These are phyloP conservation scores for Colletes latitarsis DNA, from an alignment of 1,140 invertebrate species.

Conservation along the genomic window DNA sequence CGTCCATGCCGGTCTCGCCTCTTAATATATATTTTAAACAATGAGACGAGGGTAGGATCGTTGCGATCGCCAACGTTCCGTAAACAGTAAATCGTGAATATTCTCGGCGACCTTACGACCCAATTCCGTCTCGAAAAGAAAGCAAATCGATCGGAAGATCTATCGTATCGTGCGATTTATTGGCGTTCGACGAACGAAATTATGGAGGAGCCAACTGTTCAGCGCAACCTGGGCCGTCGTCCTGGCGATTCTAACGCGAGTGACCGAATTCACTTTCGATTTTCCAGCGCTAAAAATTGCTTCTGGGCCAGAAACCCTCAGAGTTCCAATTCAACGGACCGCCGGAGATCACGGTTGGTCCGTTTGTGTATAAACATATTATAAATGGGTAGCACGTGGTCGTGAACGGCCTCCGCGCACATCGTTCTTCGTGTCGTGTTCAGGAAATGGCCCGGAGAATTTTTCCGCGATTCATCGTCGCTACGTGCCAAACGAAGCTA, in stretches of 20 bases:
- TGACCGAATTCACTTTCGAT: too few relatives aligned
- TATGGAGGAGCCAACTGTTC: too few relatives aligned
- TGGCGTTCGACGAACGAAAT: background rate
- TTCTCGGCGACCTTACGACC: background rate
- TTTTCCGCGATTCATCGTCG: constrained; percentile 26
- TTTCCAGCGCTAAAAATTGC: too few relatives aligned
- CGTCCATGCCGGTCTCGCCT: background rate
- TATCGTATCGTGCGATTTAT: background rate
- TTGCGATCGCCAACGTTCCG: background rate
- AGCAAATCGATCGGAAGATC: too few relatives aligned
- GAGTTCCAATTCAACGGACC: background rate
- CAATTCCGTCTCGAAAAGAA: too few relatives aligned
- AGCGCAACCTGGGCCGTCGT: too few relatives aligned
- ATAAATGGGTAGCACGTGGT: constrained; percentile 18
- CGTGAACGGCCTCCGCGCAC: background rate
- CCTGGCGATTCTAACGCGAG: too few relatives aligned
- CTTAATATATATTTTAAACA: background rate
- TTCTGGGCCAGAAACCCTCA: background rate
- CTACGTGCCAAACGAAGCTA: background rate
- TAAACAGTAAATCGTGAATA: background rate
- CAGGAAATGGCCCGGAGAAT: constrained; percentile 19
- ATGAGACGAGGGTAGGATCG: background rate
- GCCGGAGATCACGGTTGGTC: background rate
- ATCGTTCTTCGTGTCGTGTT: constrained; percentile 27
- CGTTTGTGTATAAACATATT: background rate